Evolutionary conservation across 2,113 vertebrate species (phyloP).

Genomic region (Saguinus midas): DNA sequence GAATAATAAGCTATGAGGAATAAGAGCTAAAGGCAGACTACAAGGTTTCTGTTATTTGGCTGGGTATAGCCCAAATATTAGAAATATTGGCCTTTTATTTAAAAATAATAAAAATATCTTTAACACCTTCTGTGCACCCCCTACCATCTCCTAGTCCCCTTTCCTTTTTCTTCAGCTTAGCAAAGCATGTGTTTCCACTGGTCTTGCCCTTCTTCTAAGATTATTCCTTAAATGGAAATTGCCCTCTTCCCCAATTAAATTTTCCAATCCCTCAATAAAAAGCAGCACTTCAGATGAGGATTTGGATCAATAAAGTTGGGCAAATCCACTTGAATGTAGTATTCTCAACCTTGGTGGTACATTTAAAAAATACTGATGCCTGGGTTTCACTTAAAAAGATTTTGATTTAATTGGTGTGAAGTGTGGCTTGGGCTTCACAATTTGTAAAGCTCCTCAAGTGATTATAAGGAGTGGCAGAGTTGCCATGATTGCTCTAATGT

Average conservation of each 20-base stretch:
- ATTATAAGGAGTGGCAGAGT: background rate
- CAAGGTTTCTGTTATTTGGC: background rate
- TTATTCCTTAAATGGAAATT: background rate
- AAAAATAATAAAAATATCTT: background rate
- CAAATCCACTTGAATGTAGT: background rate
- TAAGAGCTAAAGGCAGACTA: background rate
- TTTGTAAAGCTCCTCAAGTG: background rate
- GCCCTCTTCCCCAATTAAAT: background rate
- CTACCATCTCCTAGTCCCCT: background rate
- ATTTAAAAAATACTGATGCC: background rate
- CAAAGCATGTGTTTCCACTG: background rate
- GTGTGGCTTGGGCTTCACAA: background rate
- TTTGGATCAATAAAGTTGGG: background rate
- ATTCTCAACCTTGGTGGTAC: background rate
- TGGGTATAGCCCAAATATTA: background rate
- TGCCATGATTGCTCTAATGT: background rate
- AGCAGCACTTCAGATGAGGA: background rate
- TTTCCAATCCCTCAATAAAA: background rate
- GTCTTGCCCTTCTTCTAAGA: background rate
- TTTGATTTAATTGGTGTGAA: slow-evolving; percentile 7
- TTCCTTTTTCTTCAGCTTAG: background rate
- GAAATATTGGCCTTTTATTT: background rate
- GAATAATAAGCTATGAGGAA: background rate
- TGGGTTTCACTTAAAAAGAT: background rate
- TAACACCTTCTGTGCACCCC: background rate